Conservation (phyloP, 37 sponge, comb jelly and placozoan genomes). For the Chondrosia reniformis region DNA sequence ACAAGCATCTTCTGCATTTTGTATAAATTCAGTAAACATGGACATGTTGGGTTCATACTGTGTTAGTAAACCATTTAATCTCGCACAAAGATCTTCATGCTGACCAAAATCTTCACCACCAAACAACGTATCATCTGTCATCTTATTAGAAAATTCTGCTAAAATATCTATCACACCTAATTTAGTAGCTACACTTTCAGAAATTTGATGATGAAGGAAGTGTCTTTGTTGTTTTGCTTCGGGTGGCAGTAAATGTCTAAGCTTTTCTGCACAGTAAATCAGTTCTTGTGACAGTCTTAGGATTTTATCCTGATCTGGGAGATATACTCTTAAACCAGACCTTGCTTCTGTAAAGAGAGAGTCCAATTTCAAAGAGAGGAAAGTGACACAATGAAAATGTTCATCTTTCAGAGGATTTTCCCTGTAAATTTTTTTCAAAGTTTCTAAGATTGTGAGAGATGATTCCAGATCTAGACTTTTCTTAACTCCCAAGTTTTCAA, state of each 20-base stretch:
- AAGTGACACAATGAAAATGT: background rate
- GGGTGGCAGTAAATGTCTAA: background rate
- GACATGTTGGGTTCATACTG: slow-evolving; percentile 57
- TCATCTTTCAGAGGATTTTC: background rate
- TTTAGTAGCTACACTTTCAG: slow-evolving; percentile 7
- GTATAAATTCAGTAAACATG: slow-evolving; percentile 74
- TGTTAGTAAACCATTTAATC: slow-evolving; percentile 55
- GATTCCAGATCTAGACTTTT: background rate
- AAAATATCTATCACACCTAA: slow-evolving; percentile 36
- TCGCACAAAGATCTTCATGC: slow-evolving; percentile 64
- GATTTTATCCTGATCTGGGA: slow-evolving; percentile 44
- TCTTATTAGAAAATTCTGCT: slow-evolving; percentile 28
- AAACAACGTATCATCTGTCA: slow-evolving; percentile 32
- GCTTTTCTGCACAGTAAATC: background rate
- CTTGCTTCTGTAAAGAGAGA: too few relatives aligned
- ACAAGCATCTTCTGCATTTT: slow-evolving; percentile 81
- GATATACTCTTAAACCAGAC: too few relatives aligned
- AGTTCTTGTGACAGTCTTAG: slow-evolving; percentile 32
- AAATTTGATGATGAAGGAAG: slow-evolving; percentile 31
- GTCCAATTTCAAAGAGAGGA: too few relatives aligned
- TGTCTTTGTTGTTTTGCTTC: slow-evolving; percentile 7
- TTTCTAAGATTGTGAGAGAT: background rate
- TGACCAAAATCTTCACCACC: slow-evolving; percentile 72
- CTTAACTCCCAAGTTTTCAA: slow-evolving; percentile 31
- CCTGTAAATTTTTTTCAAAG: background rate